Evolutionary conservation across 2,888 invertebrate species (phyloP), one percentile per base, ranked within the genome.

Genomic region (Girardia tigrina): DNA sequence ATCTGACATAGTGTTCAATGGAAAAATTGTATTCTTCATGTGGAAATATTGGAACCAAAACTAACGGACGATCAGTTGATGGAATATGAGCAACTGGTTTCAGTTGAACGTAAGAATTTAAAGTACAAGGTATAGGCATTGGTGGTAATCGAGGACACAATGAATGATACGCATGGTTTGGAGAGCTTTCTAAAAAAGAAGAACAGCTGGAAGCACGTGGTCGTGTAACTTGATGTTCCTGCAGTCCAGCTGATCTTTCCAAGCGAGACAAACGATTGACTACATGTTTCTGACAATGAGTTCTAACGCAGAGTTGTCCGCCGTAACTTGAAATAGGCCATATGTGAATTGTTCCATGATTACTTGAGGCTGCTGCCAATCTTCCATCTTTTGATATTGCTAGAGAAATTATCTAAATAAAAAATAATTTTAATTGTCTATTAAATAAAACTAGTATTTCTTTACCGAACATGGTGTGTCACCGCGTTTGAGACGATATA

Each of bases 281-380:
- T 79, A 94, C 92, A 82, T 92, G 90, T 77, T 91, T 89, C 77
- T 91, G 90, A n/a, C 91, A 90, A 86, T 97, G 97, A 0, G 97
- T 98, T 79, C 97, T 88, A 75, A 92, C 90, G 77, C 90, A 91
- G 78, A 91, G 89, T 75, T 90, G 87, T 73, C 97, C 85, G 79
- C 95, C 95, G 84, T 97, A 98, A 23, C 97, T 92, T 20, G 92
- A 92, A 72, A 98, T 88, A 12, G 97, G 93, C 86, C 95, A 98
- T 78, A 98, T 90, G 85, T 98, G 98, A 29, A 94, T 94, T 0
- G 98, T 98, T 78, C 97, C 98, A 78, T 94, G 89, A 76, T 94
- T 88, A 0, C 97, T 94, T 56, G 92, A 92, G 2, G 97, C 89
- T 0, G 94, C 91, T n/a, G 92, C 90, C 97, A 97, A 99, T 75